A percentile compares a stretch with the other conserved stretches of the same genome.
Conservation (phyloP, 2,888 invertebrate genomes). For the Platycheirus rosarum region DNA sequence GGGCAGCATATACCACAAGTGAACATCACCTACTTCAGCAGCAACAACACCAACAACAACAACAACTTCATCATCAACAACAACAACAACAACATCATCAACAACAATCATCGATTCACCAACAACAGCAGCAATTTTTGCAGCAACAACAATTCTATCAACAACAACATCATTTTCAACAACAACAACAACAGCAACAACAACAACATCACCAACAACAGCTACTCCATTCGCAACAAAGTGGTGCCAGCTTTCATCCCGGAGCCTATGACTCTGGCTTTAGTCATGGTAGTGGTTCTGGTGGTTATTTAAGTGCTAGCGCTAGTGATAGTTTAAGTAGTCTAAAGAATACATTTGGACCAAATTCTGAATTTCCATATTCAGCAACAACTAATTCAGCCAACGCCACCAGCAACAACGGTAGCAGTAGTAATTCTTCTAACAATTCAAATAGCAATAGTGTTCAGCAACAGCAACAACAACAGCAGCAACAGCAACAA, state of each 20-base stretch:
- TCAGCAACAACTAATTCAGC: slow-evolving; percentile 53
- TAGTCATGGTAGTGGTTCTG: slow-evolving; percentile 61
- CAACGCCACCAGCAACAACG: slow-evolving; percentile 31
- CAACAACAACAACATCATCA: slow-evolving; percentile 76
- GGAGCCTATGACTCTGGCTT: slow-evolving; percentile 66
- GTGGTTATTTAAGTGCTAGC: slow-evolving; percentile 55
- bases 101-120: slow-evolving; percentile 74
- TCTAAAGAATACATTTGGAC: slow-evolving; percentile 82
- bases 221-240: slow-evolving; percentile 69
- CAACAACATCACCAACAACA: slow-evolving; percentile 77
- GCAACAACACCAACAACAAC: slow-evolving; percentile 76
- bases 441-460: slow-evolving; percentile 19
- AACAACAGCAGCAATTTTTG: slow-evolving; percentile 76
- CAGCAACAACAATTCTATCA: slow-evolving; percentile 77
- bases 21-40: slow-evolving; percentile 74
- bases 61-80: slow-evolving; percentile 76
- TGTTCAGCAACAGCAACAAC: slow-evolving; percentile 67
- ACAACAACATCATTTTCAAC: slow-evolving; percentile 78
- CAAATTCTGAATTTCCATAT: slow-evolving; percentile 81
- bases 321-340: slow-evolving; percentile 81
- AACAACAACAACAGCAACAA: slow-evolving; percentile 76
- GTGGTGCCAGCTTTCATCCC: slow-evolving; percentile 69
- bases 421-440: slow-evolving; percentile 25
- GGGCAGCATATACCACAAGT: slow-evolving; percentile 78
- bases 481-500: slow-evolving; percentile 64